Evolutionary conservation across 2,797 vertebrate species (phyloP), one percentile per base, ranked within the genome.

Genomic region (Glyptemys insculpta): DNA sequence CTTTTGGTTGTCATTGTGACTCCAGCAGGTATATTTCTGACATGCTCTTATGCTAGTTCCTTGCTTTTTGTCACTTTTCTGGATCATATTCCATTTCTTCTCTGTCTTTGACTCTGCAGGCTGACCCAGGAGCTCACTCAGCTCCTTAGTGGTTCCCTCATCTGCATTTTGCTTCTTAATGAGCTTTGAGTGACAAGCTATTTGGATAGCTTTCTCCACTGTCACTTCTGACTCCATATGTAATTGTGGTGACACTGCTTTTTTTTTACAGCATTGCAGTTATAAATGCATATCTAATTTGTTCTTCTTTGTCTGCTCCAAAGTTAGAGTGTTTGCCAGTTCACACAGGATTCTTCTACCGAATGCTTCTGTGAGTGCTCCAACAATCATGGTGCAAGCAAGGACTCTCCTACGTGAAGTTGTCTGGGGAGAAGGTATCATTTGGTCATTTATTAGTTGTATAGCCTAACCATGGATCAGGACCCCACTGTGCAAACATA

Each of bases 151-250:
- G 3, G 2, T 83, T 79, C 74, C 37, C 44, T 79, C 19, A 47
- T 84, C 72, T 92, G 27, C 50, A 57, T 87, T 95, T 93, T 95
- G 59, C 47, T 94, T 92, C 92, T 79, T 86, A 93, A 91, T 81
- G 59, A 91, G 53, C 85, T 96, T 56, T 57, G 5, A 62, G 68
- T 94, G 79, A 87, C 23, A 53, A 47, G 53, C 23, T 83, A 47
- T 91, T 81, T 85, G 85, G 74, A 89, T 29, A 91, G 41, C 25
- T 95, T 93, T 94, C 89, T 79, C 27, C 31, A 57, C 54, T 37
- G 34, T 78, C 87, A 92, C 16, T 89, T 95, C 83, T 85, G 31
- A 87, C 93, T 84, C 92, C 27, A 44, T 54, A 83, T 88, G 72
- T 74, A 90, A 87, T 89, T 86, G 78, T 41, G 12, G 47, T 47